phyloP scores from a whole-genome alignment of 2,113 vertebrate genomes.

The Hassar affinis region DNA sequence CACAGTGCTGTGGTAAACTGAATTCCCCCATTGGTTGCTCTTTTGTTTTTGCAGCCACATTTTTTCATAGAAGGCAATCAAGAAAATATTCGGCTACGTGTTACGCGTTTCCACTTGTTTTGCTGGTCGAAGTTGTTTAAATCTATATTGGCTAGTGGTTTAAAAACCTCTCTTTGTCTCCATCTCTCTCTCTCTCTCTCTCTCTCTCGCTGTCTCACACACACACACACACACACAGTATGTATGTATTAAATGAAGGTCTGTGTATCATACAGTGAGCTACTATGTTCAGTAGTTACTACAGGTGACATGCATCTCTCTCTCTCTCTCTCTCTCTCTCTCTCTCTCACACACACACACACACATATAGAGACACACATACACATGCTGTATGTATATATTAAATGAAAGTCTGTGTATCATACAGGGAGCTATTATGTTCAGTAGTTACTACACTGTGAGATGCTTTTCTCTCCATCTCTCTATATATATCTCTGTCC shows the following conservation, averaged over 20 bases:
- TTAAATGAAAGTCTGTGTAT: conserved; percentile 70
- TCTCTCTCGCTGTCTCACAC: conserved; percentile 35
- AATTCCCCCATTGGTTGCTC: conserved; percentile 9
- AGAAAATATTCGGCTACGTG: conserved; percentile 15
- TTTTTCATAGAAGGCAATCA: conserved; percentile 11
- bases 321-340: conserved; percentile 1
- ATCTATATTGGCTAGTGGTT: not conserved
- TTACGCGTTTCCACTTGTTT: not conserved
- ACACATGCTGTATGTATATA: conserved; percentile 12
- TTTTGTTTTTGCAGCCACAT: conserved; percentile 21
- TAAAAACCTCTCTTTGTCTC: conserved; percentile 35
- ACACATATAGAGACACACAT: too few species aligned
- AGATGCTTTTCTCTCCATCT: conserved; percentile 59
- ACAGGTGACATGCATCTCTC: conserved; percentile 65
- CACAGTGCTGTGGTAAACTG: conserved; percentile 21
- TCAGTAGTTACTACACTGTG: conserved; percentile 62
- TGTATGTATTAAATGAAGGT: conserved; percentile 63
- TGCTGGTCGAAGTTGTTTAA: conserved; percentile 26
- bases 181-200: conserved; percentile 9
- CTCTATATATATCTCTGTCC: conserved; percentile 5
- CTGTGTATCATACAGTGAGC: conserved; percentile 70
- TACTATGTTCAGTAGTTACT: conserved; percentile 68
- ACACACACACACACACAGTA: not conserved
- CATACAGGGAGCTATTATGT: conserved; percentile 70
- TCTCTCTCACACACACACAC: not conserved